Percentiles rank a stretch among this genome's conserved stretches.
These are phyloP conservation scores for Drosophila macrothrix DNA, from an alignment of 2,888 invertebrate species.

Conservation along the genomic window DNA sequence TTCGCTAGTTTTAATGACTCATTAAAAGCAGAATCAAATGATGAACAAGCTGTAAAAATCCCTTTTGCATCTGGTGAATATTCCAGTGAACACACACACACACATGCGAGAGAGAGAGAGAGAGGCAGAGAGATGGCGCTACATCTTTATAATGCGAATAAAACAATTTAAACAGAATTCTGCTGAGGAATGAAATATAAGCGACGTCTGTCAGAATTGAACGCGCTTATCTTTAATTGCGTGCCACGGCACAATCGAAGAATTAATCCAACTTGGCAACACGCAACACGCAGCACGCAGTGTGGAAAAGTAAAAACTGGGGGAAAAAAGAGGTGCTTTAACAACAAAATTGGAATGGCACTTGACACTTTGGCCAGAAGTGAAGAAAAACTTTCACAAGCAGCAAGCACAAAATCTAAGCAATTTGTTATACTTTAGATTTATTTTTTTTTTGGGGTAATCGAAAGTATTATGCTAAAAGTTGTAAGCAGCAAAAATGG, in stretches of 20 bases:
- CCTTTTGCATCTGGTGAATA: not conserved
- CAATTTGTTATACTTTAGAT: slow-evolving; percentile 31
- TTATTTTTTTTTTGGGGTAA: not conserved
- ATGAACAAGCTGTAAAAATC: not conserved
- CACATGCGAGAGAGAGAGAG: too few relatives aligned
- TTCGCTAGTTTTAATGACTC: not conserved
- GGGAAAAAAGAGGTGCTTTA: slow-evolving; percentile 49
- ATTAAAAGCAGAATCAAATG: not conserved
- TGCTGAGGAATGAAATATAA: slow-evolving; percentile 8
- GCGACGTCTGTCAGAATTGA: slow-evolving; percentile 27
- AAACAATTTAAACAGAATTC: not conserved
- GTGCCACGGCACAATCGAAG: slow-evolving; percentile 1
- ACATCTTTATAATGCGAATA: slow-evolving; percentile 6
- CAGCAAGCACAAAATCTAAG: slow-evolving; percentile 11
- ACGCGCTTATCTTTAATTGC: slow-evolving; percentile 50
- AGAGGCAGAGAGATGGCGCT: too few relatives aligned
- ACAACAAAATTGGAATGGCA: slow-evolving; percentile 47
- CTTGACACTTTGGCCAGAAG: slow-evolving; percentile 53
- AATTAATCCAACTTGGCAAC: slow-evolving; percentile 1
- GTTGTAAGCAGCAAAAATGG: not conserved
- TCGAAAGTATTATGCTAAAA: slow-evolving; percentile 25
- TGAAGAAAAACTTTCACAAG: slow-evolving; percentile 66
- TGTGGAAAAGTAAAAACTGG: slow-evolving; percentile 37
- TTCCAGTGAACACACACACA: not conserved
- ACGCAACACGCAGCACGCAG: not conserved